These are phyloP conservation scores for Scytalopus superciliaris DNA, from an alignment of 2,113 vertebrate species.

Conservation along the genomic window DNA sequence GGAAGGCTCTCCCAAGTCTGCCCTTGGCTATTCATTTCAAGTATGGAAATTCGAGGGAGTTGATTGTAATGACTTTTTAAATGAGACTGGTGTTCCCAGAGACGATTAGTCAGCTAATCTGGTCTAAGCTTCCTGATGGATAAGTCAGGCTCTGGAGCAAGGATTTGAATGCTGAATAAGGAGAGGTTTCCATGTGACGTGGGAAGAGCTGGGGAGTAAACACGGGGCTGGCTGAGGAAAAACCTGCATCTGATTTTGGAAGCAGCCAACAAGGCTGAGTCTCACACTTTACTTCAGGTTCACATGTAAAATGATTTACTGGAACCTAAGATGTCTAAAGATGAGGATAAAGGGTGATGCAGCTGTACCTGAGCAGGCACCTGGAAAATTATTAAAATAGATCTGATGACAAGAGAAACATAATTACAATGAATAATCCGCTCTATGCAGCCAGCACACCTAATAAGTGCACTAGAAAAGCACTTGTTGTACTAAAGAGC, in stretches of 20 bases:
- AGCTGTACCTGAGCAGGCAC: neutral
- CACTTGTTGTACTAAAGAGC: neutral
- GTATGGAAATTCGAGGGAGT: neutral
- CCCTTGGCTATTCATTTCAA: neutral
- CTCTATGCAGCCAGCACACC: neutral
- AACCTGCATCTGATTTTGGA: neutral
- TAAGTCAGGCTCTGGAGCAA: neutral
- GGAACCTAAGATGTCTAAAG: neutral
- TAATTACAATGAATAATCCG: neutral
- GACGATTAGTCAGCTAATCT: neutral
- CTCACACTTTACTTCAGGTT: neutral
- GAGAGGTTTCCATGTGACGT: neutral
- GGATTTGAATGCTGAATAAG: neutral
- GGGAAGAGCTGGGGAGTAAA: neutral
- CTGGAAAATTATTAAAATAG: neutral
- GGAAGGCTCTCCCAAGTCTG: neutral
- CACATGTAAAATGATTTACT: neutral
- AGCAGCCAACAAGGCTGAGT: neutral
- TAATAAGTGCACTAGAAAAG: neutral
- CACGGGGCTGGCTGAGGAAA: neutral
- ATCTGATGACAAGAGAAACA: neutral
- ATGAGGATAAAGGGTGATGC: neutral
- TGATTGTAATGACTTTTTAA: neutral
- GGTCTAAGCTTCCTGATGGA: neutral
- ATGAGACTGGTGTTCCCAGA: neutral